Evolutionary conservation across 30 jellyfish, hydroid and myxozoan genomes (phyloP).

Genomic region (Cassiopea xamachana): DNA sequence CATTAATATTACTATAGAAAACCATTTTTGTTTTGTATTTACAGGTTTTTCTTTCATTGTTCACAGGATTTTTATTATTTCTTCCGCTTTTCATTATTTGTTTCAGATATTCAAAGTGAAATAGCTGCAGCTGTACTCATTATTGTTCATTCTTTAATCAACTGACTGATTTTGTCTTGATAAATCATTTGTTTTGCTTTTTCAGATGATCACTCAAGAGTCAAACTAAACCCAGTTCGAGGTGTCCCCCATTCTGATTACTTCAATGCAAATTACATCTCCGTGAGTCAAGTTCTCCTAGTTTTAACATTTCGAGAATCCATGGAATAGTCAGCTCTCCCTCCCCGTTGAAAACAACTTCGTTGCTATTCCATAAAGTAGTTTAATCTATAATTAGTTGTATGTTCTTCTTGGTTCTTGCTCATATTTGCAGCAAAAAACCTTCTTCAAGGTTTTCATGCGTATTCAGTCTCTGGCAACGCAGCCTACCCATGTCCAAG

Average conservation of each 20-base stretch:
- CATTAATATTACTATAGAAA: too few relatives aligned
- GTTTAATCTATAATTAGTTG: too few relatives aligned
- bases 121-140: neutral
- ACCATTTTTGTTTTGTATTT: too few relatives aligned
- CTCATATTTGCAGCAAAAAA: too few relatives aligned
- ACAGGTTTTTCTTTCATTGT: too few relatives aligned
- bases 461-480: too few relatives aligned
- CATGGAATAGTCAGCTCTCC: too few relatives aligned
- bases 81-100: neutral
- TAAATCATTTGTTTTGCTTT: neutral
- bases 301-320: neutral
- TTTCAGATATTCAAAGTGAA: neutral
- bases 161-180: neutral
- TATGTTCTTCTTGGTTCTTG: too few relatives aligned
- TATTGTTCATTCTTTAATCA: neutral
- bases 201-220: conserved; percentile 93
- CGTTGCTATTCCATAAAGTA: too few relatives aligned
- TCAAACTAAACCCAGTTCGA: conserved; percentile 38
- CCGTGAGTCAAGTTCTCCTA: conserved; percentile 48
- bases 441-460: too few relatives aligned
- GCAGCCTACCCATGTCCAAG: too few relatives aligned
- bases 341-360: too few relatives aligned
- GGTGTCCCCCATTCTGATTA: conserved; percentile 68
- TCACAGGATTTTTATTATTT: neutral
- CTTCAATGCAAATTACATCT: conserved; percentile 81